phyloP scores from a whole-genome alignment of 2,113 vertebrate genomes.

The Oreochromis aureus region DNA sequence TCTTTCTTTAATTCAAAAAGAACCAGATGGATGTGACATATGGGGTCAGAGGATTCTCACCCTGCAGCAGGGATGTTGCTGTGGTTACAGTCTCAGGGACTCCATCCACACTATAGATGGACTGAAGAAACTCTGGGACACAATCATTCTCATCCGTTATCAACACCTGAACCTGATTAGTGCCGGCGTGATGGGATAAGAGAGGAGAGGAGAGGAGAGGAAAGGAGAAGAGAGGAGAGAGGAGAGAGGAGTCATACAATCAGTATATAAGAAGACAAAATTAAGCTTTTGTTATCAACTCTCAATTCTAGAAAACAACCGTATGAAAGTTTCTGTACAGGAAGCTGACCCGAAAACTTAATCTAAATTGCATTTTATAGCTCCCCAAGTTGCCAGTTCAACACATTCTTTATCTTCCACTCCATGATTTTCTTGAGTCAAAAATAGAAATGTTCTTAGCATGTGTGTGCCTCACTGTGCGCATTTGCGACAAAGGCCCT shows the following conservation, averaged over 20 bases:
- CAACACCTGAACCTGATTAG: slow-evolving; percentile 80
- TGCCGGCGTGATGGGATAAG: not conserved
- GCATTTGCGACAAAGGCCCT: slow-evolving; percentile 51
- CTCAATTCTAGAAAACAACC: slow-evolving; percentile 22
- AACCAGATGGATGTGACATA: slow-evolving; percentile 41
- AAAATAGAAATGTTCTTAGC: slow-evolving; percentile 63
- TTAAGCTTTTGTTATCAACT: slow-evolving; percentile 25
- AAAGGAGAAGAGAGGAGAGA: not conserved
- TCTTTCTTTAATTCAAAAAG: not conserved
- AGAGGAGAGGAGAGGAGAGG: not conserved
- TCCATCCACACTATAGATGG: slow-evolving; percentile 82
- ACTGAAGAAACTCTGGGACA: slow-evolving; percentile 83
- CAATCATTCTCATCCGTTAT: slow-evolving; percentile 86
- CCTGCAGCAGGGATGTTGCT: slow-evolving; percentile 85
- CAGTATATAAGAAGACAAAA: slow-evolving; percentile 15
- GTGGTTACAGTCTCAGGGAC: slow-evolving; percentile 85
- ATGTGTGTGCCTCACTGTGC: slow-evolving; percentile 32
- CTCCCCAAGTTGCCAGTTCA: slow-evolving; percentile 29
- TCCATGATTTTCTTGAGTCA: slow-evolving; percentile 36
- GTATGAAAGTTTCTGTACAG: not conserved
- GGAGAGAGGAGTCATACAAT: not conserved
- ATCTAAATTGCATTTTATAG: slow-evolving; percentile 48
- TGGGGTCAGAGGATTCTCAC: slow-evolving; percentile 61
- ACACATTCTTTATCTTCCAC: slow-evolving; percentile 55
- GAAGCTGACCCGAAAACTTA: slow-evolving; percentile 36